Evolutionary conservation across 2,888 invertebrate genomes (phyloP).

Genomic region (Ornithoptera alexandrae): DNA sequence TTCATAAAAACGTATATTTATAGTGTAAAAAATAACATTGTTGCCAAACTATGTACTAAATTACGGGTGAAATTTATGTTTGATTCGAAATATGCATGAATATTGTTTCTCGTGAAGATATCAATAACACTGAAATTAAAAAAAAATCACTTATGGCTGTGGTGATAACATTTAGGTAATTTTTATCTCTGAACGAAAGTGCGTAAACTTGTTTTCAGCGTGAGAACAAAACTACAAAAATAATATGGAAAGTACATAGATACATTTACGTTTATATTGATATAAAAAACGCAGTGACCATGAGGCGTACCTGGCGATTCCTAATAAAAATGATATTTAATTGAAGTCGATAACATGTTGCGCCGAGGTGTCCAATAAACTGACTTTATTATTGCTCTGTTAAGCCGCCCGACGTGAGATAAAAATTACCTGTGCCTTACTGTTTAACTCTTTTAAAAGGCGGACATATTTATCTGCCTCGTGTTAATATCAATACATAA

Average conservation of each 20-base stretch:
- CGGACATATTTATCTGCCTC: conserved; percentile 28
- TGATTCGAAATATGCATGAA: too few species aligned
- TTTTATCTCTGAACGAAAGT: background rate
- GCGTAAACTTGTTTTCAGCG: background rate
- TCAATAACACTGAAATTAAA: too few species aligned
- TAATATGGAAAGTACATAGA: conserved; percentile 41
- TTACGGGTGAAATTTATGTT: too few species aligned
- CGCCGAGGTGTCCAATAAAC: conserved; percentile 74
- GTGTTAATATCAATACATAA: conserved; percentile 19
- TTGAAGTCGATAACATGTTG: conserved; percentile 73
- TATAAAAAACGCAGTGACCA: conserved; percentile 55
- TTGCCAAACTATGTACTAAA: too few species aligned
- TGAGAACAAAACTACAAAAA: conserved; percentile 3
- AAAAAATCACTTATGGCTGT: too few species aligned
- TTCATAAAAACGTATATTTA: too few species aligned
- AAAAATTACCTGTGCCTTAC: conserved; percentile 55
- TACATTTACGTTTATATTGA: conserved; percentile 51
- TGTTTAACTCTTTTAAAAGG: conserved; percentile 32
- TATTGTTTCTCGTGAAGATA: too few species aligned
- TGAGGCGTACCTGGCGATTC: conserved; percentile 67
- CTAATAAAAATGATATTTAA: conserved; percentile 79
- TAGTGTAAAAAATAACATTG: too few species aligned
- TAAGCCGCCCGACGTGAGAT: conserved; percentile 60
- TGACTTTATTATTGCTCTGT: conserved; percentile 74
- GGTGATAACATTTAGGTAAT: background rate